Evolutionary conservation across 2,113 vertebrate species (phyloP), one percentile per base, ranked within the genome.

Genomic region (Eolophus roseicapilla): DNA sequence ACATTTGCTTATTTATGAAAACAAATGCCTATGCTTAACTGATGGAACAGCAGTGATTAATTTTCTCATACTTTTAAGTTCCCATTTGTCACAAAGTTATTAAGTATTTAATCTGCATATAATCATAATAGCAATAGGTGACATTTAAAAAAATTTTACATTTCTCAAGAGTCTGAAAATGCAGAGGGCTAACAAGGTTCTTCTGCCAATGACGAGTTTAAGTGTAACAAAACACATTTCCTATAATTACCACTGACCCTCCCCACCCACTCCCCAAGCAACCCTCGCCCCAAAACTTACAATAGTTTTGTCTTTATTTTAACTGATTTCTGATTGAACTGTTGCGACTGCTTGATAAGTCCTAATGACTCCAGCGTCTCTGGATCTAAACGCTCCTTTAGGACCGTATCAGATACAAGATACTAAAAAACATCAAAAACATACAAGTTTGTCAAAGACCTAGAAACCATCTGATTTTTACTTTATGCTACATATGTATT

Each of bases 291-390:
- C 80, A 60, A 81, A 78, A 99, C 99, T 99, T 98, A 99, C 99
- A 99, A 99, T 87, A 99, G 98, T 96, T 99, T 99, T 89, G 99
- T 99, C 98, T 99, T 99, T 98, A 99, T 99, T 98, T 99, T 99
- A 67, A 99, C 99, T 86, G 99, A 99, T 97, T 99, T 99, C 97
- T 99, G 99, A 98, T 99, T 99, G 97, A 99, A 99, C 92, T 99
- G 99, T 91, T 99, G 99, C 75, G 99, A 99, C 90, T 99, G 99
- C 96, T 99, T 99, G 97, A 99, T 99, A 76, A 99, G 99, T 60
- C 99, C 99, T 91, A 99, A 97, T 13, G 99, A 99, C 96, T 99
- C 99, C 91, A 99, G 97, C 3, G 99, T 99, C 98, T 99, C 99
- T 75, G 99, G 99, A 96, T 99, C 99, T 88, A 99, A 97, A 20